Conservation (phyloP, 2,797 vertebrate species). For the Sebastes wilsoni region DNA sequence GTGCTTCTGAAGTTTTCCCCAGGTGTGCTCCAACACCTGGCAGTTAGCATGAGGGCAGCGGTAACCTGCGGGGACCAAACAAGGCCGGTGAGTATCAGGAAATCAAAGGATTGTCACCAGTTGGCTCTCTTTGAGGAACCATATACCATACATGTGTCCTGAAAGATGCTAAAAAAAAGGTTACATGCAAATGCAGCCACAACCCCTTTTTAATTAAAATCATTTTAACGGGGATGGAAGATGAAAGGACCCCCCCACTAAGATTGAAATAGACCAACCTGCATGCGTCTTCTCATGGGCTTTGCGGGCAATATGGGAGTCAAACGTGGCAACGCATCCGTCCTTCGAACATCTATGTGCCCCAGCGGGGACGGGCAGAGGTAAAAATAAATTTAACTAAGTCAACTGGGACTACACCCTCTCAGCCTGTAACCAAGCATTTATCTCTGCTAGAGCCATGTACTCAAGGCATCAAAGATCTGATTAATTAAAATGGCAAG, state of each 20-base stretch:
- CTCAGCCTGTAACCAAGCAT: neutral
- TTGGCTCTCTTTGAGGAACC: neutral
- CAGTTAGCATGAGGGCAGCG: slow-evolving; percentile 74
- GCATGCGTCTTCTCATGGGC: slow-evolving; percentile 82
- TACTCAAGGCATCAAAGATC: neutral
- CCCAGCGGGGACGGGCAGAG: neutral
- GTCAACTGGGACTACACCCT: neutral
- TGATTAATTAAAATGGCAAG: neutral
- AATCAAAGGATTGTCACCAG: neutral
- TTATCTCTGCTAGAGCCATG: neutral
- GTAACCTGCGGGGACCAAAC: slow-evolving; percentile 78
- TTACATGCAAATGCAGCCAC: neutral
- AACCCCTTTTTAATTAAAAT: neutral
- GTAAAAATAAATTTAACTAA: neutral
- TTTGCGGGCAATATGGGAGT: slow-evolving; percentile 68
- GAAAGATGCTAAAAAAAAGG: neutral
- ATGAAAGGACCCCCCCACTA: neutral
- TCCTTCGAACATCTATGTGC: slow-evolving; percentile 73
- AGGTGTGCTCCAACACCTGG: slow-evolving; percentile 70
- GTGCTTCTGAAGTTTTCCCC: slow-evolving; percentile 81
- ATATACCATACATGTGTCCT: neutral
- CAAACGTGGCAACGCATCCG: slow-evolving; percentile 71
- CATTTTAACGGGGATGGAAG: slow-evolving; percentile 25
- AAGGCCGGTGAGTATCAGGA: neutral
- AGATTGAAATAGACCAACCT: slow-evolving; percentile 64